Percentiles rank a stretch among this genome's conserved stretches.
Conservation (phyloP, 2,888 invertebrate genomes). For the Tribolium freemani region DNA sequence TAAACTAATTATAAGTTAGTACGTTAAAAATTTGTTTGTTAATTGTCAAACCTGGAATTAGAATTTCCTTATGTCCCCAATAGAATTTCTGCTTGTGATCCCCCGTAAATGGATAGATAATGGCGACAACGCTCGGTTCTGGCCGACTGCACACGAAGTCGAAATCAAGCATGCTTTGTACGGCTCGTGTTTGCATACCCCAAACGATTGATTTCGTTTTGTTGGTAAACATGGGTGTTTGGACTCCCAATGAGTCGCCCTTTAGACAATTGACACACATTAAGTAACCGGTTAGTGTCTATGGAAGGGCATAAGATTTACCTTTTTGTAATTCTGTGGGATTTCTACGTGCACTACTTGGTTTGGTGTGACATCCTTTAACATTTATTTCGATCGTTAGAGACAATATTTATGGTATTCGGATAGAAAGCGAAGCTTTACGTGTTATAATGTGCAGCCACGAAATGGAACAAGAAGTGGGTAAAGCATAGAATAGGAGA, state of each 20-base stretch:
- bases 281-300: constrained; percentile 29
- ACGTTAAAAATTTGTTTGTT: not conserved
- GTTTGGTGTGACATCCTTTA: constrained; percentile 39
- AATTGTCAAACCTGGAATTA: constrained; percentile 75
- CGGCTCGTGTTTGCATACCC: constrained; percentile 99
- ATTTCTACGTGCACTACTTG: constrained; percentile 26
- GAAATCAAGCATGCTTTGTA: constrained; percentile 96
- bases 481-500: too few relatives aligned
- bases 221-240: constrained; percentile 79
- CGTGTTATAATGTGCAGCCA: too few relatives aligned
- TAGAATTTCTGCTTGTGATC: constrained; percentile 99
- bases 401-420: too few relatives aligned
- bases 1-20: constrained; percentile 73
- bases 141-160: constrained; percentile 92
- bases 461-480: too few relatives aligned
- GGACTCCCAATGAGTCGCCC: constrained; percentile 59
- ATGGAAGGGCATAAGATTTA: constrained; percentile 31
- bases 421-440: not conserved
- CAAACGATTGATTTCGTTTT: constrained; percentile 95
- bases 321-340: constrained; percentile 21
- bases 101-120: constrained; percentile 98
- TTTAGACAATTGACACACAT: constrained; percentile 40
- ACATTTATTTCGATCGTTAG: constrained; percentile 1
- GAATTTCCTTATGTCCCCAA: constrained; percentile 98
- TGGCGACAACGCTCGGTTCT: constrained; percentile 94